phyloP scores from a whole-genome alignment of 2,888 invertebrate species.

The Panopea generosa region DNA sequence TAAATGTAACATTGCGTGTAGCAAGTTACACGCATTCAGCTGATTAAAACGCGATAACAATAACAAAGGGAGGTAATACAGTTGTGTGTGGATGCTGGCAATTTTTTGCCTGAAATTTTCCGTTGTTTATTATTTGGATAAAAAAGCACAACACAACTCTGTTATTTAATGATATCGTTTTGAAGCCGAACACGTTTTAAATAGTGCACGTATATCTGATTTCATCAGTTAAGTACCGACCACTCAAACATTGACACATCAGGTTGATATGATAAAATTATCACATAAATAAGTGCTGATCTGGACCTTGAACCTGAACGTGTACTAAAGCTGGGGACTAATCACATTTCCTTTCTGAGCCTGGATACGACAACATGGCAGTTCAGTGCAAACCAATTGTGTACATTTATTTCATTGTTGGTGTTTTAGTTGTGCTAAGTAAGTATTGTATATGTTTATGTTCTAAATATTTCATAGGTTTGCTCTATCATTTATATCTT shows the following conservation, averaged over 20 bases:
- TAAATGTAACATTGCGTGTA: background rate
- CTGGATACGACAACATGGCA: constrained; percentile 25
- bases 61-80: background rate
- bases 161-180: too few species aligned
- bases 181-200: too few species aligned
- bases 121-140: too few species aligned
- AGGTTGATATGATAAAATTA: constrained; percentile 17
- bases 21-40: background rate
- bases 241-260: constrained; percentile 45
- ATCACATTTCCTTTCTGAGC: constrained; percentile 5
- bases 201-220: too few species aligned
- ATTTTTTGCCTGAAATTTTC: too few species aligned
- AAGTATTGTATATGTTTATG: constrained; percentile 12
- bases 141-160: too few species aligned
- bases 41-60: background rate
- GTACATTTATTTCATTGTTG: constrained; percentile 37
- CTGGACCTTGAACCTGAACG: constrained; percentile 48
- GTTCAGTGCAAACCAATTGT: constrained; percentile 31
- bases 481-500: too few species aligned
- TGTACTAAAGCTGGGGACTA: constrained; percentile 8
- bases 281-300: constrained; percentile 29
- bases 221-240: too few species aligned
- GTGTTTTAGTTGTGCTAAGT: constrained; percentile 41
- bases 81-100: constrained; percentile 5
- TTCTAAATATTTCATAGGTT: too few species aligned